Conservation (phyloP, 37 sponge, comb jelly and placozoan species). For the Geodia barretti region DNA sequence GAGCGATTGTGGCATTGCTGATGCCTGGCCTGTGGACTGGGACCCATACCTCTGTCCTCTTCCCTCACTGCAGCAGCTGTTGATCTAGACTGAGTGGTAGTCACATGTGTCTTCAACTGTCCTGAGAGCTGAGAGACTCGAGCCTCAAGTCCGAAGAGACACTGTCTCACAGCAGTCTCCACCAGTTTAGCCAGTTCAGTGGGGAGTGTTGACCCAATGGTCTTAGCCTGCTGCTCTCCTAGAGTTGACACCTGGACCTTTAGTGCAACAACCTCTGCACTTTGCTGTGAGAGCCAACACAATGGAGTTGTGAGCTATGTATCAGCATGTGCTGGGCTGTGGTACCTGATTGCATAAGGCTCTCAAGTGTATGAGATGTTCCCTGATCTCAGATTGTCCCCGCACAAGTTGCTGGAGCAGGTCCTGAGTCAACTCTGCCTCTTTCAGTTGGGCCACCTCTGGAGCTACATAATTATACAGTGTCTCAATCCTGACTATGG, state of each 20-base stretch:
- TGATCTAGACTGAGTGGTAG: neutral
- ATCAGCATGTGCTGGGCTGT: neutral
- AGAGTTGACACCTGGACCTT: neutral
- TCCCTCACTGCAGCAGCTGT: neutral
- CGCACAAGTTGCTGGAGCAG: conserved; percentile 7
- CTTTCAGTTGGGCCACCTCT: neutral
- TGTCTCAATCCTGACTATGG: too few relatives aligned
- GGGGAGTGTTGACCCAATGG: neutral
- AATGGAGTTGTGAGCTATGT: neutral
- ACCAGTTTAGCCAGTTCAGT: neutral
- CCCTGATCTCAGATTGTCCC: conserved; percentile 19
- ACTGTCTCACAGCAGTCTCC: neutral
- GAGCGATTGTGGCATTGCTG: neutral
- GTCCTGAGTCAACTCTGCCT: neutral
- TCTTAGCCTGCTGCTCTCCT: neutral
- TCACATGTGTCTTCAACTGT: neutral
- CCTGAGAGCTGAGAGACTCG: neutral
- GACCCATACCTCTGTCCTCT: neutral
- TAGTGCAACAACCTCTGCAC: neutral
- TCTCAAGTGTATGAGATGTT: conserved; percentile 1
- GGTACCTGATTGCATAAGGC: neutral
- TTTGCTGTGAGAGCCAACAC: neutral
- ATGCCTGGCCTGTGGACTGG: neutral
- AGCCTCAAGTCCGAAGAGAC: neutral
- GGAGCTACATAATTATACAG: neutral